Conservation (phyloP, 2,113 vertebrate species). For the Gnathonemus echidnorhynchus region DNA sequence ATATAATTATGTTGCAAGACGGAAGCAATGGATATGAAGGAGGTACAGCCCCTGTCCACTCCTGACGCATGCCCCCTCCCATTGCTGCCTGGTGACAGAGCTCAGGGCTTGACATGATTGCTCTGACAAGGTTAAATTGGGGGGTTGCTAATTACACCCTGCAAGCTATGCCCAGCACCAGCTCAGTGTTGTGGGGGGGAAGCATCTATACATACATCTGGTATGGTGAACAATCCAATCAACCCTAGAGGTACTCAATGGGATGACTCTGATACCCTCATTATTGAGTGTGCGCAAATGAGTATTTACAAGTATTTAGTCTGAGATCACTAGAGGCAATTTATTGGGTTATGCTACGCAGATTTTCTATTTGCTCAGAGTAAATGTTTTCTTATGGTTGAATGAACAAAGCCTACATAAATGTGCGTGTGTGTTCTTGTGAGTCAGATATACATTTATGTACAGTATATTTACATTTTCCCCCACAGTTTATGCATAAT, state of each 20-base stretch:
- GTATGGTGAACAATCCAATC: neutral
- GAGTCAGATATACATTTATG: neutral
- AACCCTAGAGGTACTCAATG: neutral
- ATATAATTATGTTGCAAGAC: neutral
- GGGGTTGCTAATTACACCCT: constrained; percentile 55
- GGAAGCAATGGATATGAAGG: neutral
- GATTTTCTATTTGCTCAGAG: constrained; percentile 16
- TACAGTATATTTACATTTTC: too few species aligned
- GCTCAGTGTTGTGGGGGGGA: neutral
- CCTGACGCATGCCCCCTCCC: constrained; percentile 29
- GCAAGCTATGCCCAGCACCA: constrained; percentile 4
- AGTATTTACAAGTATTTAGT: constrained; percentile 33
- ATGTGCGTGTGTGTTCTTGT: neutral
- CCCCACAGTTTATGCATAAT: too few species aligned
- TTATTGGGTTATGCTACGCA: neutral
- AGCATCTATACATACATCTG: constrained; percentile 34
- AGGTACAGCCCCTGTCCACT: neutral
- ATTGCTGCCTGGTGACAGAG: neutral
- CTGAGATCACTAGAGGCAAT: constrained; percentile 20
- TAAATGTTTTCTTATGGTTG: constrained; percentile 13
- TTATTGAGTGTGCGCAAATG: neutral
- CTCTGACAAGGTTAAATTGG: constrained; percentile 49
- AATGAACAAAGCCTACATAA: neutral
- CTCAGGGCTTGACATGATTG: constrained; percentile 30
- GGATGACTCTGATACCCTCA: neutral